Base-by-base conservation (phyloP, 2,113 vertebrate genomes). In the Gracilinanus agilis region DNA sequence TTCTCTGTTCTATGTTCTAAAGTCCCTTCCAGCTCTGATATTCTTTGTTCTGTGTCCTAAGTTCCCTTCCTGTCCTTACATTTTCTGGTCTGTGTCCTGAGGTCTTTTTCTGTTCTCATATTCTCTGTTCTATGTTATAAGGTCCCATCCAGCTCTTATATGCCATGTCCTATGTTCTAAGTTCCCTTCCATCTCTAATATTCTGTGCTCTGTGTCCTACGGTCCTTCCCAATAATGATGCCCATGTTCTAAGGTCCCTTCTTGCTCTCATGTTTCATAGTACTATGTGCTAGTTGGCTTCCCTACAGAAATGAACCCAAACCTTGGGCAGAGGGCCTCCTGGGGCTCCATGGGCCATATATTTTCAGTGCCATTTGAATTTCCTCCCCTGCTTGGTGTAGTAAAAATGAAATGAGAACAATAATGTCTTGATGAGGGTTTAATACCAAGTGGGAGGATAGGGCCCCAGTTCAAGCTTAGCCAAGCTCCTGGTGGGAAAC, bases 401-500 rank as follows among this genome's bases (percentile, higher is more conserved):
- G 53, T 67, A 95, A 95, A 95, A 96, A 23, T 29, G 94, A 96
- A 61, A 90, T 25, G 92, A 90, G 89, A 97, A 98, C 97, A 97
- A 58, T 92, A 90, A 95, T 90, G 93, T 93, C 96, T 96, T 88
- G 94, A 96, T 98, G 96, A 90, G 91, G 89, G 25, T 95, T 90
- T 94, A 97, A 95, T 95, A 94, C 92, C 75, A 95, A 55, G 23
- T 54, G 40, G 53, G 83, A 88, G 92, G 44, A 88, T 89, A 90
- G 96, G 95, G 93, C 90, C 88, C 96, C 56, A 88, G 24, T 96
- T 98, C 96, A 96, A 97, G 75, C 95, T 95, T 92, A 95, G 95
- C 92, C 95, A 98, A 93, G 92, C 94, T 97, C 97, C 95, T 98
- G 75, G 93, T 94, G 90, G 96, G 93, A 97, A 91, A 3, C 29